Base-by-base conservation (phyloP, 2,888 invertebrate species). In the Drosophila tanythrix region DNA sequence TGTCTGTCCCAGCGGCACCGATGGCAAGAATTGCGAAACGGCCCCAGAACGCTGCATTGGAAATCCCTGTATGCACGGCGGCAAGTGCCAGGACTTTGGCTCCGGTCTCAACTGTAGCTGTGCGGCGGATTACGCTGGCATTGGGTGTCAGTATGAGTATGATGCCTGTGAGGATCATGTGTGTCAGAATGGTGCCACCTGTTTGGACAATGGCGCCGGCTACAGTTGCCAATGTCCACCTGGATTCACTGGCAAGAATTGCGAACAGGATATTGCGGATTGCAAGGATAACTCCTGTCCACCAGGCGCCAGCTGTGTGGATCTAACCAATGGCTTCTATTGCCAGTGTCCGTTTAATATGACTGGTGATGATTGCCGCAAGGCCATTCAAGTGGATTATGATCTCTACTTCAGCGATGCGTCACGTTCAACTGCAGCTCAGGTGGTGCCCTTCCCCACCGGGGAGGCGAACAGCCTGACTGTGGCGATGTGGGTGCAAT, bases 301-400 rank as follows among this genome's bases (percentile, higher is more conserved):
- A 58, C 98, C 98, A 60, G 97, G 98, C 15, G 98, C 98, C 0
- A 97, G 96, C 4, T 99, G 98, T 91, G 96, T 98, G 81, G 98
- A 98, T 93, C 94, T 98, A 55, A 97, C 97, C 51, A 97, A 97
- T 82, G 95, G 96, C 87, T 98, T 98, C 94, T 98, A 98, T 92
- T 99, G 99, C 90, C 97, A 98, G 92, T 99, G 99, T 94, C 98
- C 99, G 11, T 98, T 99, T 93, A 99, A 99, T 91, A 95, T 98
- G 88, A 99, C 99, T 29, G 99, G 99, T 59, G 98, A 98, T 91
- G 98, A 98, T 91, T 99, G 99, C 91, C 95, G 98, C 91, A 99
- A 99, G 95, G 96, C 97, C n/a, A 97, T 99, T 83, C 98, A 98
- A 93, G 97, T 98, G n/a, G 98, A 99, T 93, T 99, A 99, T 93